A percentile compares a stretch with the other conserved stretches of the same genome.
These are phyloP conservation scores for Hyalella azteca DNA, from an alignment of 2,888 invertebrate genomes.

Conservation along the genomic window DNA sequence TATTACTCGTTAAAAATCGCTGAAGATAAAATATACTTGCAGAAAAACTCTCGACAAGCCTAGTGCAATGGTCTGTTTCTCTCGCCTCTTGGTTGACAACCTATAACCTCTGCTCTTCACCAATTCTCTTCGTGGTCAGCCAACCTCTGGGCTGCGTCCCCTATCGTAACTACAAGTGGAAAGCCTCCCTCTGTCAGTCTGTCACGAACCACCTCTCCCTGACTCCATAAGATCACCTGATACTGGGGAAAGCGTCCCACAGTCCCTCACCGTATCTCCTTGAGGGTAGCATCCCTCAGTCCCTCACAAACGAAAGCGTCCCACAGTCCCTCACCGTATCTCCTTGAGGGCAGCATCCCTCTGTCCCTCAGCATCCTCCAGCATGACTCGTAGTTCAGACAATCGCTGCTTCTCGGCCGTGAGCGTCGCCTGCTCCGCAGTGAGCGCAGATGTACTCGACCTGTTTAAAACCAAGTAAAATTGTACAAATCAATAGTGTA, in stretches of 20 bases:
- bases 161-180: neutral
- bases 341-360: slow-evolving; percentile 51
- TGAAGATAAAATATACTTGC: no score
- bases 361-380: slow-evolving; percentile 40
- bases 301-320: neutral
- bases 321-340: slow-evolving; percentile 43
- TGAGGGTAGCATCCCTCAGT: neutral
- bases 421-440: slow-evolving; percentile 41
- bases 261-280: neutral
- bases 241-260: neutral
- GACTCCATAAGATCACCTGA: neutral
- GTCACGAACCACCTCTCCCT: neutral
- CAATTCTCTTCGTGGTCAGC: neutral
- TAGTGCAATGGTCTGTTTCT: no score
- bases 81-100: no score
- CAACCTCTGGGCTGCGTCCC: neutral
- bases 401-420: slow-evolving; percentile 42
- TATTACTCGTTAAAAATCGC: no score
- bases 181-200: neutral
- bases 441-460: slow-evolving; percentile 24
- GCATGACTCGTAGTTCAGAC: slow-evolving; percentile 44
- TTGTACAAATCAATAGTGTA: no score
- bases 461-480: no score
- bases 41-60: no score
- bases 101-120: no score